These are phyloP conservation scores for Dicyrtomina minuta DNA, from an alignment of 2,888 invertebrate species.

Conservation along the genomic window DNA sequence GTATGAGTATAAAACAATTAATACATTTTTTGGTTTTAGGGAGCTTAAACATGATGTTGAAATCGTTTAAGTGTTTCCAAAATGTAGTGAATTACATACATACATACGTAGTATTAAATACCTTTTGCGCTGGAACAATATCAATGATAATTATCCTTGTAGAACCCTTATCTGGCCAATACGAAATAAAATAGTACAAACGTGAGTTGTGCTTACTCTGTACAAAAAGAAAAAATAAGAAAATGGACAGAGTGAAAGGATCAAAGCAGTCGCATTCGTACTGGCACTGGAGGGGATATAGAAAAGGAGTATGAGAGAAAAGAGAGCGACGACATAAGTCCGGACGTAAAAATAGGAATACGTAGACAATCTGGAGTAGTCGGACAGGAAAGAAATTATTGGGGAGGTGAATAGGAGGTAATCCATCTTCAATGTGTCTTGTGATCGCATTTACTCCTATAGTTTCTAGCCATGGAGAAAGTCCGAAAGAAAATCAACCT, in stretches of 20 bases:
- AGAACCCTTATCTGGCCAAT: too few relatives aligned
- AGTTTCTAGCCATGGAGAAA: not conserved
- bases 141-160: too few relatives aligned
- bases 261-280: not conserved
- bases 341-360: constrained; percentile 15
- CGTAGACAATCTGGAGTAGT: not conserved
- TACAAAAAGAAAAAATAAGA: too few relatives aligned
- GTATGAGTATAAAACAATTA: too few relatives aligned
- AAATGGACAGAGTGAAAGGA: not conserved
- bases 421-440: constrained; percentile 38
- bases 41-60: too few relatives aligned
- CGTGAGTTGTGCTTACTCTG: too few relatives aligned
- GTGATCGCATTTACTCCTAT: constrained; percentile 26
- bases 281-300: not conserved
- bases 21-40: too few relatives aligned
- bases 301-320: not conserved
- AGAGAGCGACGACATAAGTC: not conserved
- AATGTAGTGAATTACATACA: too few relatives aligned
- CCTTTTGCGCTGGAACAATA: too few relatives aligned
- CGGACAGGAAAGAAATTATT: constrained; percentile 34
- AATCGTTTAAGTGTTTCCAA: too few relatives aligned
- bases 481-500: not conserved
- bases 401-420: constrained; percentile 36
- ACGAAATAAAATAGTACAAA: too few relatives aligned
- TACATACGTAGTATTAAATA: too few relatives aligned